These are phyloP conservation scores for Bombus balteatus DNA, from an alignment of 1,140 invertebrate genomes.

Conservation along the genomic window DNA sequence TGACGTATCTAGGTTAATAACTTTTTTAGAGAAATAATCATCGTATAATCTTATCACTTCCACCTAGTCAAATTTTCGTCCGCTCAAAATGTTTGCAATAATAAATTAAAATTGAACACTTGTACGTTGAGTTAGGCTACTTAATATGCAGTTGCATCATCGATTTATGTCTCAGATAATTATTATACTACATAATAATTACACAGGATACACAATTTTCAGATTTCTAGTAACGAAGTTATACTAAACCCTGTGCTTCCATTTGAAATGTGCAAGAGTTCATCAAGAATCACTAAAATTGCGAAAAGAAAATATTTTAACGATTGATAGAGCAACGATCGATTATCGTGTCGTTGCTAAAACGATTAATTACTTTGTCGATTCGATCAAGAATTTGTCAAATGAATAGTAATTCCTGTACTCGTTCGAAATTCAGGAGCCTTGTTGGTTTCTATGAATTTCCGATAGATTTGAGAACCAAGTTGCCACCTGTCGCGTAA, in stretches of 20 bases:
- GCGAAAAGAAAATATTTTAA: too few relatives aligned
- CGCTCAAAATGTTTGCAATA: too few relatives aligned
- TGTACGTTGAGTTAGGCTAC: background rate
- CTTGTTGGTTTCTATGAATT: constrained; percentile 28
- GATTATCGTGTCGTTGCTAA: fast-evolving
- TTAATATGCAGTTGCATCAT: background rate
- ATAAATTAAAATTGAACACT: background rate
- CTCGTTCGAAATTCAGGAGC: constrained; percentile 23
- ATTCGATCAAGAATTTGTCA: constrained; percentile 16
- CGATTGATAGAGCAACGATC: background rate
- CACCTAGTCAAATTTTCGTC: too few relatives aligned
- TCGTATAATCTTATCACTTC: too few relatives aligned
- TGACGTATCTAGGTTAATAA: background rate
- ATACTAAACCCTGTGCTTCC: background rate
- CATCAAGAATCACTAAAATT: background rate
- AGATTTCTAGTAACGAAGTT: background rate
- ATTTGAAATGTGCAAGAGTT: background rate
- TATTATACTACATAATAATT: background rate
- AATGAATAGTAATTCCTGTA: background rate
- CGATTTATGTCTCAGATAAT: background rate
- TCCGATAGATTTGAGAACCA: constrained; percentile 35
- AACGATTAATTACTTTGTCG: constrained; percentile 1
- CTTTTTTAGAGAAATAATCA: background rate
- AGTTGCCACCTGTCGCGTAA: constrained; percentile 57
- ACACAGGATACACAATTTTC: background rate